Percentiles rank a stretch among this genome's conserved stretches.
Evolutionary conservation across 2,888 invertebrate species (phyloP).

Genomic region (Diadegma fenestrale): DNA sequence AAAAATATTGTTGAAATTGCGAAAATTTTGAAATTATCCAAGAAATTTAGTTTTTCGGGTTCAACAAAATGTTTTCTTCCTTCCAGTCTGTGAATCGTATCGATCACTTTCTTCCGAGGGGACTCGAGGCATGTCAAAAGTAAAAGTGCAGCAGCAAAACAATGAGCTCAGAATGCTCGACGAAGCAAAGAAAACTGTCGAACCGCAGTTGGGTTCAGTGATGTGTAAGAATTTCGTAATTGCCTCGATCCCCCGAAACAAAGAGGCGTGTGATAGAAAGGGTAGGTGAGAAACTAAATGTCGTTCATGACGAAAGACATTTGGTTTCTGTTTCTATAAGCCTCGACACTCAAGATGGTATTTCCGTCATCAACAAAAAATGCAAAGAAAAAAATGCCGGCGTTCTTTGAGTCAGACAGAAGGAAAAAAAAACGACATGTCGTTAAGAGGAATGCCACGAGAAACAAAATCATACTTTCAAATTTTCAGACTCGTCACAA

Average conservation of each 20-base stretch:
- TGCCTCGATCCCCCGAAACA: slow-evolving; percentile 3
- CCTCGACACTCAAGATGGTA: background rate
- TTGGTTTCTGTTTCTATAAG: slow-evolving; percentile 23
- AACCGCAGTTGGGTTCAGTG: slow-evolving; percentile 13
- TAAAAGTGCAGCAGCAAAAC: slow-evolving; percentile 15
- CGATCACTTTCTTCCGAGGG: slow-evolving; percentile 44
- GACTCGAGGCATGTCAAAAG: background rate
- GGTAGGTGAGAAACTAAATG: slow-evolving; percentile 2
- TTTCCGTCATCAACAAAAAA: slow-evolving; percentile 26
- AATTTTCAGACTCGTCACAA: slow-evolving; percentile 2
- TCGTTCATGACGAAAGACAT: slow-evolving; percentile 31
- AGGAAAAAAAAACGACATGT: background rate
- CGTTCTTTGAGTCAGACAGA: slow-evolving; percentile 1
- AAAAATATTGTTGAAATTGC: too few relatives aligned
- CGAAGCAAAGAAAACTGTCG: slow-evolving; percentile 9
- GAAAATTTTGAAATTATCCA: too few relatives aligned
- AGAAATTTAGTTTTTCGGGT: too few relatives aligned
- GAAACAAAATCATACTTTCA: background rate
- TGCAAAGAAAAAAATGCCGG: slow-evolving; percentile 4
- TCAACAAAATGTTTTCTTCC: too few relatives aligned
- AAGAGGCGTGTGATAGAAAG: background rate
- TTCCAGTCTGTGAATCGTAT: slow-evolving; percentile 45
- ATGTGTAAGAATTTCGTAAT: slow-evolving; percentile 37
- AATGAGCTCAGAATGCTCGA: background rate
- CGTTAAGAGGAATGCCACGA: background rate